Base-by-base conservation (phyloP, 53 echinoderm and acorn worm genomes). In the Mesocentrotus franciscanus region DNA sequence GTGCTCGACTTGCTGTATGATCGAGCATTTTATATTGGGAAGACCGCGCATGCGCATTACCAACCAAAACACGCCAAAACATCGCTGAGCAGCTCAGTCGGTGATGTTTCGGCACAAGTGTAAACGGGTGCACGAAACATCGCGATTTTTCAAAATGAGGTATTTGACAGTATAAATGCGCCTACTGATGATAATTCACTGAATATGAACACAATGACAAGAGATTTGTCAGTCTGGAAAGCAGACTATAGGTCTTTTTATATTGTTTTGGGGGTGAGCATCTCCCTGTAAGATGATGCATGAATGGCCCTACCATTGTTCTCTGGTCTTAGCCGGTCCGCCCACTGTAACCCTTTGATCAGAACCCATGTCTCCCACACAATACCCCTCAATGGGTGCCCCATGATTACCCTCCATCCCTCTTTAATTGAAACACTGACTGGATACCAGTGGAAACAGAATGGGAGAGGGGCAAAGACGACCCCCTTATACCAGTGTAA, bases 341-440 rank as follows among this genome's bases (percentile, higher is more conserved):
- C 57, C 32, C 91, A 90, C 36, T 13, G 33, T 61, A 2, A 10
- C 62, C 35, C 91, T 91, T 91, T 91, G 91, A 91, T 91, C 91
- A 87, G n/a, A 27, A 62, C 58, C 91, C 33, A 39, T 91, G 68
- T 91, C 91, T 91, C 64, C 35, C 9, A 9, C 35, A 91, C 66
- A 62, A 64, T 91, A 61, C 34, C 35, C 35, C 66, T 35, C 68
- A 64, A 91, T 66, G 36, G 66, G 64, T 26, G 16, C 66, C 18
- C 42, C 91, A 64, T 91, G 66, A 35, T 91, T 64, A 91, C 66
- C 66, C 91, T 64, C 42, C 20, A 7, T 16, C 91, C 66, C 66
- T 91, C 68, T 91, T 36, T 91, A 91, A 91, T 91, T 91, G 66
- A 91, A 91, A 64, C 18, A 2, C 36, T 66, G 22, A 62, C 64